phyloP scores from a whole-genome alignment of 1,140 invertebrate genomes.

The Magallana ariakensis region DNA sequence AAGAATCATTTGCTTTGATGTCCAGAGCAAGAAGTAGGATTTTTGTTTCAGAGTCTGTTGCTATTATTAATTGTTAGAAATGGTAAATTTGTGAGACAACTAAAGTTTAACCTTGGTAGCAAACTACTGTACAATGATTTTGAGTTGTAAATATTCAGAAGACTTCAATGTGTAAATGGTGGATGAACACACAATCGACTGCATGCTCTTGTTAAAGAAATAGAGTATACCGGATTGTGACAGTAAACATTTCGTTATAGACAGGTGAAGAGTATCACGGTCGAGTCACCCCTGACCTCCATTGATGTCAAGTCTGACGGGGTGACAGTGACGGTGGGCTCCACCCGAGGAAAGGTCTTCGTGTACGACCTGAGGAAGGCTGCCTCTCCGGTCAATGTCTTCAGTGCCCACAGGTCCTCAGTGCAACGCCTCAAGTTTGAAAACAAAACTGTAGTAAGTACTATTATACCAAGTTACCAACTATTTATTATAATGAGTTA shows the following conservation, averaged over 20 bases:
- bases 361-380: constrained; percentile 76
- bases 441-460: constrained; percentile 55
- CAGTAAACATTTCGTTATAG: constrained; percentile 60
- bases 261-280: constrained; percentile 70
- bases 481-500: too few species aligned
- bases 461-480: background rate
- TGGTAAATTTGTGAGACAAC: background rate
- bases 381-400: constrained; percentile 62
- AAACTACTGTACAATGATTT: background rate
- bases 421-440: constrained; percentile 73
- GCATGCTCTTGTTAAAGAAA: too few species aligned
- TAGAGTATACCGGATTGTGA: background rate
- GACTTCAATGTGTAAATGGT: too few species aligned
- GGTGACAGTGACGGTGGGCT: constrained; percentile 73
- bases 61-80: background rate
- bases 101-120: background rate
- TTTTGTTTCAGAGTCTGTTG: background rate
- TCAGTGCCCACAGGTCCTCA: constrained; percentile 75
- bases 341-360: constrained; percentile 74
- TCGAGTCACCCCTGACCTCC: constrained; percentile 75
- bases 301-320: constrained; percentile 76
- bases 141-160: background rate
- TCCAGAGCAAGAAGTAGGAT: constrained; percentile 76
- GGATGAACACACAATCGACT: too few species aligned
- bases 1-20: constrained; percentile 77